Percentiles rank a stretch among this genome's conserved stretches.
These are phyloP conservation scores for Muntiacus reevesi DNA, from an alignment of 2,113 vertebrate genomes.

Conservation along the genomic window DNA sequence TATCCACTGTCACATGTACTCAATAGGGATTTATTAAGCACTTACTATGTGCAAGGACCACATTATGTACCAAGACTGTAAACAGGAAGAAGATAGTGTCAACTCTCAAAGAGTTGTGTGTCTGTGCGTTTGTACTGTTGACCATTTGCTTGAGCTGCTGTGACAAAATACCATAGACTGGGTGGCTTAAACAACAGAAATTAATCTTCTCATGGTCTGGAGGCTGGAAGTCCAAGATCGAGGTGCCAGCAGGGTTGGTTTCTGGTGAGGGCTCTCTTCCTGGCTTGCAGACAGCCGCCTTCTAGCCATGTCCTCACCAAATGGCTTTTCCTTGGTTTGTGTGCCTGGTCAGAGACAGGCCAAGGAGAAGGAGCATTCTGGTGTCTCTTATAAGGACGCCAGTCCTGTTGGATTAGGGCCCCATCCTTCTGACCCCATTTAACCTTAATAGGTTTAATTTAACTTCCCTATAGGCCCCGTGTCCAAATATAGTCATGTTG, in stretches of 20 bases:
- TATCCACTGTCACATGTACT: neutral
- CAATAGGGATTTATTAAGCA: neutral
- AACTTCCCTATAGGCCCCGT: neutral
- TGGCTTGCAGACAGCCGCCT: accelerated
- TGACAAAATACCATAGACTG: neutral
- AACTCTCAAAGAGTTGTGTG: neutral
- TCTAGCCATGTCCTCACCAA: neutral
- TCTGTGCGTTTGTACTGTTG: neutral
- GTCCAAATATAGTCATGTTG: neutral
- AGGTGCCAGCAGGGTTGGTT: neutral
- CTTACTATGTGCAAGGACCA: neutral
- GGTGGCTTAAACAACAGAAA: neutral
- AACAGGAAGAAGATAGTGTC: neutral
- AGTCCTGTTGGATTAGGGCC: neutral
- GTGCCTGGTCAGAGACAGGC: neutral
- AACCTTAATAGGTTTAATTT: neutral
- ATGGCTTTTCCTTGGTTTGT: neutral
- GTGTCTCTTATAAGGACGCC: neutral
- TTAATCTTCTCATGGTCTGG: neutral
- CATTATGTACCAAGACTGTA: neutral
- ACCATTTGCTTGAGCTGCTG: neutral
- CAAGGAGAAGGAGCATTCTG: neutral
- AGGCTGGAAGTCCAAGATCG: neutral
- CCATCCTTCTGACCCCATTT: neutral
- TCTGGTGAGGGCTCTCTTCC: neutral